Evolutionary conservation across 2,888 invertebrate species (phyloP).

Genomic region (Platypus cylindrus): DNA sequence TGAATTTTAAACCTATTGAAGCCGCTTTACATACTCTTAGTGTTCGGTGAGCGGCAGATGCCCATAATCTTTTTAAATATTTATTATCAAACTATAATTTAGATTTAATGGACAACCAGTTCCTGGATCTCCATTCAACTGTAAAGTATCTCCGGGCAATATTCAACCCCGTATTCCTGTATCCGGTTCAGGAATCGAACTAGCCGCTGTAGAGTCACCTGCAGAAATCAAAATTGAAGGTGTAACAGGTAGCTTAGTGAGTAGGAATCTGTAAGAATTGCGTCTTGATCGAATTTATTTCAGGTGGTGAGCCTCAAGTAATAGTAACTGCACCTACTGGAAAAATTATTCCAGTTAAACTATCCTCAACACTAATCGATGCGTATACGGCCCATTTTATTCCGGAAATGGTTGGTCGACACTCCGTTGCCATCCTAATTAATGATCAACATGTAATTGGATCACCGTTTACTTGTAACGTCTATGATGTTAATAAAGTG

Average conservation of each 20-base stretch:
- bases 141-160: slow-evolving; percentile 57
- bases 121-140: slow-evolving; percentile 88
- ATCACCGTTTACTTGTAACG: slow-evolving; percentile 88
- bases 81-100: slow-evolving; percentile 7
- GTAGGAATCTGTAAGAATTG: too few species aligned
- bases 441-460: slow-evolving; percentile 79
- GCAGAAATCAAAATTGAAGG: slow-evolving; percentile 48
- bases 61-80: slow-evolving; percentile 1
- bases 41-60: slow-evolving; percentile 45
- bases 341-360: slow-evolving; percentile 59
- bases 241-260: slow-evolving; percentile 30
- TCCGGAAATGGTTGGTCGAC: slow-evolving; percentile 78
- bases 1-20: slow-evolving; percentile 92
- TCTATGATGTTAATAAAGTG: slow-evolving; percentile 81
- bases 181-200: slow-evolving; percentile 53
- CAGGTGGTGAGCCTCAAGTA: slow-evolving; percentile 54
- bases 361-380: slow-evolving; percentile 48
- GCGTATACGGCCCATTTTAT: slow-evolving; percentile 68
- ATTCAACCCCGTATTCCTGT: slow-evolving; percentile 49
- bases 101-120: slow-evolving; percentile 63
- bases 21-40: slow-evolving; percentile 84
- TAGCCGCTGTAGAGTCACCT: slow-evolving; percentile 52
- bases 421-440: slow-evolving; percentile 68
- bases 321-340: slow-evolving; percentile 77
- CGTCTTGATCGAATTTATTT: too few species aligned